Conservation (phyloP, 2,113 vertebrate genomes). For the Macquaria australasica region DNA sequence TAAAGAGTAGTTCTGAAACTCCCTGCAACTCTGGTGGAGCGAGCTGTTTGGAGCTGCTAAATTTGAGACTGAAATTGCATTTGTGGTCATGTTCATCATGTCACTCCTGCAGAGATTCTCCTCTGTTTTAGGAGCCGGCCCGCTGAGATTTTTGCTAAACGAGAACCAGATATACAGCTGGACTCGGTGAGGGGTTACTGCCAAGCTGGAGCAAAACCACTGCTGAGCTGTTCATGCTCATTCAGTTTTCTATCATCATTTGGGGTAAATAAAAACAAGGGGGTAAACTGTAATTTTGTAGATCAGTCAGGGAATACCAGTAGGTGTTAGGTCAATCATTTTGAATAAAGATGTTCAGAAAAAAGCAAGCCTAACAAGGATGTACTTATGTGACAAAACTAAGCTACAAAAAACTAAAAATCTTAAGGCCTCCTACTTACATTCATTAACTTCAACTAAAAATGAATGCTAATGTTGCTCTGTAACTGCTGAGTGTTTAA, state of each 20-base stretch:
- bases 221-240: slow-evolving; percentile 18
- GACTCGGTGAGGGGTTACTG: slow-evolving; percentile 38
- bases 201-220: slow-evolving; percentile 9
- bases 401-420: background rate
- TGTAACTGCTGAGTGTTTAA: too few species aligned
- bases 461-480: too few species aligned
- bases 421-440: too few species aligned
- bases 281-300: slow-evolving; percentile 12
- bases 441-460: background rate
- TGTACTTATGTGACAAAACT: background rate
- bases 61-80: slow-evolving; percentile 31
- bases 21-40: background rate
- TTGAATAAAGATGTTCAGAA: background rate
- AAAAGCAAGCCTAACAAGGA: background rate
- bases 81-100: slow-evolving; percentile 40
- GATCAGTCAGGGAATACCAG: background rate
- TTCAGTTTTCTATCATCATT: slow-evolving; percentile 11
- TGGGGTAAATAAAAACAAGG: slow-evolving; percentile 5
- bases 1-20: background rate
- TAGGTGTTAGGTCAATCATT: background rate
- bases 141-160: slow-evolving; percentile 46
- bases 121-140: slow-evolving; percentile 37
- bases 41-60: background rate
- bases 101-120: slow-evolving; percentile 32
- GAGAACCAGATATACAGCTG: slow-evolving; percentile 49